phyloP scores from a whole-genome alignment of 2,113 vertebrate species.

The Tetrao urogallus region DNA sequence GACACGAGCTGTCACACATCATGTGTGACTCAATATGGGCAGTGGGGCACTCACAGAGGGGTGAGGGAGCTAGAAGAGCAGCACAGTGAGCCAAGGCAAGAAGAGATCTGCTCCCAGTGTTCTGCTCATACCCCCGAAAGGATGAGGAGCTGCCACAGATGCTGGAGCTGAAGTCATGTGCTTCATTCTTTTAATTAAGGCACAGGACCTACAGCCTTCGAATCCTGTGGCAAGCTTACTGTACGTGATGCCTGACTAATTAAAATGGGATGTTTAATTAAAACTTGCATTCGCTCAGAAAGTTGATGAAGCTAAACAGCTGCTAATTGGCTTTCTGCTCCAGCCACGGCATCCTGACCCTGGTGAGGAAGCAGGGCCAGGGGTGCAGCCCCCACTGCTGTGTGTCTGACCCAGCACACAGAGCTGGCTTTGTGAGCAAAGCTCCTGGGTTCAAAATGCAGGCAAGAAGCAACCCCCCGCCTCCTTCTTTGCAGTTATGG shows the following conservation, averaged over 20 bases:
- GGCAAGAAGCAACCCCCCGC: background rate
- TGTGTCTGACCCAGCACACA: fast-evolving
- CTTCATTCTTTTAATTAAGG: background rate
- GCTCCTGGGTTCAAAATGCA: background rate
- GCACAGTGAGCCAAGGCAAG: background rate
- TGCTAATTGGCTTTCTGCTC: slow-evolving; percentile 29
- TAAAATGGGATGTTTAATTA: slow-evolving; percentile 60
- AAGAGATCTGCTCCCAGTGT: background rate
- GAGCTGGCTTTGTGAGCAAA: background rate
- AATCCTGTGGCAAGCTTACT: background rate
- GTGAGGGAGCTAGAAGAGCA: fast-evolving
- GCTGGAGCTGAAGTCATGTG: background rate
- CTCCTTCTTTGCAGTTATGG: background rate
- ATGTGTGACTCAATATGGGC: background rate
- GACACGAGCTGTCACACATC: background rate
- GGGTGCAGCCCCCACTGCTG: background rate
- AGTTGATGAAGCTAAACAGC: slow-evolving; percentile 30
- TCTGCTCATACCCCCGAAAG: background rate
- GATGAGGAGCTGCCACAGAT: background rate
- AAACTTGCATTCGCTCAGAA: background rate
- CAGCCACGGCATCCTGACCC: background rate
- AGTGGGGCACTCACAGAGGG: background rate
- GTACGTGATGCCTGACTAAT: background rate
- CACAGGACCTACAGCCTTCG: background rate
- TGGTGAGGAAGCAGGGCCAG: background rate